Percentiles rank a stretch among this genome's conserved stretches.
phyloP scores from a whole-genome alignment of 23 tunicate genomes.

The Halocynthia aurantium region DNA sequence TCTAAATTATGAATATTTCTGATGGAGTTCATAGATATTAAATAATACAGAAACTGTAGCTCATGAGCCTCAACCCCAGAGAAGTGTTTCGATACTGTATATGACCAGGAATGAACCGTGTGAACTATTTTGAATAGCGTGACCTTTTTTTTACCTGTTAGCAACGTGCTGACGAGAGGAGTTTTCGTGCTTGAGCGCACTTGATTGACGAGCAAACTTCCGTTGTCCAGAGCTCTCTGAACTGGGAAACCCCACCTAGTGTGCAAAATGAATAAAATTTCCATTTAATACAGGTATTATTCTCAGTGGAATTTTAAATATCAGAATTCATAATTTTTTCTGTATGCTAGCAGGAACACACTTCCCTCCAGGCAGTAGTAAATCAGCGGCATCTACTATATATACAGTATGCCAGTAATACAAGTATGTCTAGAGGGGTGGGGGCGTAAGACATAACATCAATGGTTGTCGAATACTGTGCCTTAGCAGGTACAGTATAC shows the following conservation, averaged over 20 bases:
- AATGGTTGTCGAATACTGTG: neutral
- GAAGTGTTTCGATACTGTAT: too few relatives aligned
- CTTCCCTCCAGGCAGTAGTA: too few relatives aligned
- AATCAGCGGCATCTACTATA: too few relatives aligned
- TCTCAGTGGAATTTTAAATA: neutral
- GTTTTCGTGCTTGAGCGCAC: conserved; percentile 71
- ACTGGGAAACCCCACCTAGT: conserved; percentile 62
- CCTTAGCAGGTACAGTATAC: too few relatives aligned
- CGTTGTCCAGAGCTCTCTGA: conserved; percentile 44
- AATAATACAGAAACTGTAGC: neutral
- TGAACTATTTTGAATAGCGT: too few relatives aligned
- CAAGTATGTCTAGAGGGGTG: too few relatives aligned
- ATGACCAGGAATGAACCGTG: too few relatives aligned
- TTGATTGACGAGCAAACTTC: conserved; percentile 64
- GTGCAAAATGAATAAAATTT: neutral
- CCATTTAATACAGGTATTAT: neutral
- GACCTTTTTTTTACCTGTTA: conserved; percentile 30
- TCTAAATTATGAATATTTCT: neutral
- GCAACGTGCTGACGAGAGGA: conserved; percentile 56
- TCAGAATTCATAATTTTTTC: too few relatives aligned
- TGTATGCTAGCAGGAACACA: too few relatives aligned
- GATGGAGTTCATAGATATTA: neutral
- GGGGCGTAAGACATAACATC: neutral
- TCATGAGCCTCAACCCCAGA: too few relatives aligned
- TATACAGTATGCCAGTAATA: too few relatives aligned